These are phyloP conservation scores for Chymomyza costata DNA, from an alignment of 1,140 invertebrate genomes.

Conservation along the genomic window DNA sequence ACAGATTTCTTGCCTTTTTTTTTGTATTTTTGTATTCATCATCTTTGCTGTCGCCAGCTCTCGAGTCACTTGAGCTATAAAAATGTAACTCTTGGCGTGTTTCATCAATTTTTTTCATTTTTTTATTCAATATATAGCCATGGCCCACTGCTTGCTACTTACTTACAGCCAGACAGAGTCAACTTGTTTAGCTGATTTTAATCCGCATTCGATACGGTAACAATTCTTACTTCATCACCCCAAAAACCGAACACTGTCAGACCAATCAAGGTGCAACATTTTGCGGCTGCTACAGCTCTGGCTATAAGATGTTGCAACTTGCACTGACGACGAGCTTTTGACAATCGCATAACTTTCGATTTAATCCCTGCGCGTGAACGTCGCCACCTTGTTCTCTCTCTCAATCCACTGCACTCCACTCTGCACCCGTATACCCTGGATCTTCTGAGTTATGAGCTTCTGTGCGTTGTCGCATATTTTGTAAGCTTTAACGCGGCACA, in stretches of 20 bases:
- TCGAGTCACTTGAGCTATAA: constrained; percentile 33
- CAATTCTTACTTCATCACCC: constrained; percentile 65
- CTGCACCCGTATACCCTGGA: constrained; percentile 3
- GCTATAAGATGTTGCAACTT: no score
- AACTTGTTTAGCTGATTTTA: constrained; percentile 71
- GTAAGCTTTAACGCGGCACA: constrained; percentile 66
- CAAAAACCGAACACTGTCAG: constrained; percentile 16
- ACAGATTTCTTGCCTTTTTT: constrained; percentile 16
- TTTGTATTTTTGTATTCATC: constrained; percentile 44
- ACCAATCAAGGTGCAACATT: constrained; percentile 37
- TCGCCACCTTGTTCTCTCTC: constrained; percentile 1
- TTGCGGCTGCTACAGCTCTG: no score
- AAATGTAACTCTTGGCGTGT: no score
- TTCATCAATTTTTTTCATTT: no score
- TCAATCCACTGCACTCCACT: not conserved
- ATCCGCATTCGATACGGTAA: constrained; percentile 73
- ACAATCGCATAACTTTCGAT: constrained; percentile 71
- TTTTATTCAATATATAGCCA: constrained; percentile 22
- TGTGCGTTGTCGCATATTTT: constrained; percentile 71
- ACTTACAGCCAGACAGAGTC: constrained; percentile 36
- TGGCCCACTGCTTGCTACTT: constrained; percentile 12
- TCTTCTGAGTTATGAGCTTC: constrained; percentile 62
- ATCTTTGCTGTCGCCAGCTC: constrained; percentile 13
- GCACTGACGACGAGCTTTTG: constrained; percentile 47
- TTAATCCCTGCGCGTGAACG: constrained; percentile 67